Base-by-base conservation (phyloP, 2,113 vertebrate genomes). In the Corythoichthys haematopterus region DNA sequence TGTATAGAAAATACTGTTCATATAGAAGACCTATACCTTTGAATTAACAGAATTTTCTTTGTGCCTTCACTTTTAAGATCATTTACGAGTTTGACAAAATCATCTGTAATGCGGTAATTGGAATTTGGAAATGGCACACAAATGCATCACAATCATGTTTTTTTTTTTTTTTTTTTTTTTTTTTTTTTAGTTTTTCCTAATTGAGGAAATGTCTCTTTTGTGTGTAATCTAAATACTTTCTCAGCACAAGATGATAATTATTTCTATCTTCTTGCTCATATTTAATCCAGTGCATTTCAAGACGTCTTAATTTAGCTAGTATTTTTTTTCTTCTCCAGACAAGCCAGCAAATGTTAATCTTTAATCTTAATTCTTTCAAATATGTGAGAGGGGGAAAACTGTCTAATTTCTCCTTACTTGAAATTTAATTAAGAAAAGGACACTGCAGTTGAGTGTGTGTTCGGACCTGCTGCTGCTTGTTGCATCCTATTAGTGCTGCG, bases 401-500 rank as follows among this genome's bases (percentile, higher is more conserved):
- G 35, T 35, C 33, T 0, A 7, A 62, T 50, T 35, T 43, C 53
- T 66, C 65, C 43, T 64, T 68, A 61, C 75, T 43, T 74, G 72
- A 60, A 58, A 68, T 79, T 77, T 85, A 88, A 87, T 89, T 81
- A 89, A 86, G 68, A 36, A 3, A 14, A 38, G 2, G 56, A n/a
- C 0, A 43, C 6, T 43, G 40, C 40, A 43, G 40, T 8, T 8
- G 38, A 35, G 59, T 51, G 67, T 28, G 28, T 3, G 51, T 48
- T 53, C 68, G 16, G 76, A 61, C 74, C 13, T 11, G 67, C 72
- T 58, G 72, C 60, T 11, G 52, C 74, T 64, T 37, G 43, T 73
- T 70, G 28, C 65, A 59, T 86, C 84, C 79, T 85, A 88, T 90
- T 88, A 88, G 80, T 62, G 63, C 46, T 65, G 45, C 6, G 64